A percentile compares a stretch with the other conserved stretches of the same genome.
Evolutionary conservation across 2,888 invertebrate species (phyloP).

Genomic region (Conomelus anceps): DNA sequence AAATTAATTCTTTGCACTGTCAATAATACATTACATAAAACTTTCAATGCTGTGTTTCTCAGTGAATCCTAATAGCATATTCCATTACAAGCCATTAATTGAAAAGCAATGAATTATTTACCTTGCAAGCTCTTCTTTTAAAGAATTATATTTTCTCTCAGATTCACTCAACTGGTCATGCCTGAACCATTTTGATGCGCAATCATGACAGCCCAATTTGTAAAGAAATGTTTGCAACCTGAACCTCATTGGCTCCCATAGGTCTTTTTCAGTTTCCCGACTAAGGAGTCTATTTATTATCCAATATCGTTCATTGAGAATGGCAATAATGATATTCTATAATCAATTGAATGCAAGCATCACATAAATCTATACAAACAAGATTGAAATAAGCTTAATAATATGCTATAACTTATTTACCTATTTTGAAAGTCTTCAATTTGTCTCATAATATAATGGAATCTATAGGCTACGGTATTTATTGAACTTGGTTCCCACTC

Average conservation of each 20-base stretch:
- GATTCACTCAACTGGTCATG: not conserved
- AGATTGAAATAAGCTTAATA: too few species aligned
- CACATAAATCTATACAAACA: too few species aligned
- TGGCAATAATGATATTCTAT: conserved; percentile 5
- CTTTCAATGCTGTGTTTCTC: too few species aligned
- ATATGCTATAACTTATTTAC: too few species aligned
- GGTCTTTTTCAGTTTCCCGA: not conserved
- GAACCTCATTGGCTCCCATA: not conserved
- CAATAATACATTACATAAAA: too few species aligned
- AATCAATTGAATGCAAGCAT: not conserved
- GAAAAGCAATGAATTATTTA: not conserved
- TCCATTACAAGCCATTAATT: too few species aligned
- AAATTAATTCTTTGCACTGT: too few species aligned
- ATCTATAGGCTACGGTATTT: too few species aligned
- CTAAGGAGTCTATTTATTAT: not conserved
- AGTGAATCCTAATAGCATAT: too few species aligned
- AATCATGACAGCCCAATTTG: not conserved
- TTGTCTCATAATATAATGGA: too few species aligned
- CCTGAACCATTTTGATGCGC: not conserved
- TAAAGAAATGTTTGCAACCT: not conserved
- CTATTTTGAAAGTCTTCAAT: too few species aligned
- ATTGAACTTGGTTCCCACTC: too few species aligned
- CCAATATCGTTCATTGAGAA: conserved; percentile 6
- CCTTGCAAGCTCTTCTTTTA: not conserved
- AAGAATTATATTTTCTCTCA: not conserved